Evolutionary conservation across 2,888 invertebrate genomes (phyloP).

Genomic region (Drosophila pseudotalamancana): DNA sequence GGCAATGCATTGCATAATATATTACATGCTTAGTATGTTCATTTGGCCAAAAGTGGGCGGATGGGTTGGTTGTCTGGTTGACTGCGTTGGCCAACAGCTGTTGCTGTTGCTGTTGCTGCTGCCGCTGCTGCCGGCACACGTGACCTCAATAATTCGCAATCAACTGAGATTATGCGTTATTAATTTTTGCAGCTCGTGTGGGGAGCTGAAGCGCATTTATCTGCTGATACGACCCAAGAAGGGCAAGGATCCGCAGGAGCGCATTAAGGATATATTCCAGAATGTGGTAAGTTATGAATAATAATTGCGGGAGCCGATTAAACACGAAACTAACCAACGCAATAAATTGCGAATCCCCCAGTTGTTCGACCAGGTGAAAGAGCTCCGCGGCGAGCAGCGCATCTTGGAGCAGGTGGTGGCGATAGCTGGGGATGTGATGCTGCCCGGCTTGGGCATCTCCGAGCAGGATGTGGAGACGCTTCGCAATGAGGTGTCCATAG

Average conservation of each 20-base stretch:
- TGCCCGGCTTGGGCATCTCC: conserved; percentile 89
- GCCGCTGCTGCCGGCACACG: conserved; percentile 38
- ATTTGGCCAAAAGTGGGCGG: conserved; percentile 29
- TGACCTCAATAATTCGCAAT: conserved; percentile 60
- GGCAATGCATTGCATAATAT: background rate
- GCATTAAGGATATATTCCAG: conserved; percentile 92
- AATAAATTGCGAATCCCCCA: conserved; percentile 83
- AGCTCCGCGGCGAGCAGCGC: conserved; percentile 87
- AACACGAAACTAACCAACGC: conserved; percentile 16
- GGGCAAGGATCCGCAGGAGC: conserved; percentile 90
- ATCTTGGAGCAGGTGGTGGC: conserved; percentile 87
- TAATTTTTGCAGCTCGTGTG: conserved; percentile 87
- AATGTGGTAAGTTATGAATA: conserved; percentile 88
- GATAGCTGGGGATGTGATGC: conserved; percentile 90
- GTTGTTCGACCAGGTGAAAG: conserved; percentile 91
- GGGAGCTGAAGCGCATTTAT: conserved; percentile 91
- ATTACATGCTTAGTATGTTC: conserved; percentile 2
- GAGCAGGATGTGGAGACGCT: conserved; percentile 87
- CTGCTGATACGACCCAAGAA: conserved; percentile 93
- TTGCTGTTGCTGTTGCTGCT: conserved; percentile 31
- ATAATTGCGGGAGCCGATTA: conserved; percentile 33
- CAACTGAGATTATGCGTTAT: conserved; percentile 49
- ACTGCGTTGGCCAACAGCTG: conserved; percentile 31
- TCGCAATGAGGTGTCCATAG: conserved; percentile 89
- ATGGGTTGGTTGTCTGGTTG: conserved; percentile 4